A percentile compares a stretch with the other conserved stretches of the same genome.
phyloP scores from a whole-genome alignment of 2,113 vertebrate species.

The Etheostoma spectabile region DNA sequence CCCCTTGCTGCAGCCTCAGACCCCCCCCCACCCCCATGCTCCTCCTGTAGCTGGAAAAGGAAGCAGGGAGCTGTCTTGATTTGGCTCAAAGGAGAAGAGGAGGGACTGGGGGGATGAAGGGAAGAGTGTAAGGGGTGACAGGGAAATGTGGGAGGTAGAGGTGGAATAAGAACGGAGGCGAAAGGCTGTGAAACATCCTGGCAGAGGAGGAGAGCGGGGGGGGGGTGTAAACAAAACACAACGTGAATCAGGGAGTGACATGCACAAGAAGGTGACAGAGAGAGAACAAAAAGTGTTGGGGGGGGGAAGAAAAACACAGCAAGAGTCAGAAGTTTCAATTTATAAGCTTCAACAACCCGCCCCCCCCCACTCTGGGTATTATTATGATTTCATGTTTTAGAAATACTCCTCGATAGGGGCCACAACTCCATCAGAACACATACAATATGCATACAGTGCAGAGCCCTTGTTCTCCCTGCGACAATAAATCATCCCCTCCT shows the following conservation, averaged over 20 bases:
- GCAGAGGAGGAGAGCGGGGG: constrained; percentile 10
- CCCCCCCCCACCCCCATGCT: not conserved
- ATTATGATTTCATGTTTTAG: constrained; percentile 43
- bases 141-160: constrained; percentile 31
- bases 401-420: constrained; percentile 23
- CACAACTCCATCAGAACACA: constrained; percentile 49
- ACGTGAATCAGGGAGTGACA: constrained; percentile 39
- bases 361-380: constrained; percentile 3
- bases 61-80: constrained; percentile 42
- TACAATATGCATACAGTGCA: constrained; percentile 60
- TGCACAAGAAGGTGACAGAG: constrained; percentile 5
- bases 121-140: constrained; percentile 1
- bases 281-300: not conserved
- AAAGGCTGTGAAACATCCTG: constrained; percentile 28
- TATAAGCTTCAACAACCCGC: constrained; percentile 22
- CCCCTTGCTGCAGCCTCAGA: constrained; percentile 13
- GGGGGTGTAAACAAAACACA: constrained; percentile 19
- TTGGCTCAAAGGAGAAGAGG: constrained; percentile 10
- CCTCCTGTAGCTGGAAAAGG: constrained; percentile 26
- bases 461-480: constrained; percentile 45
- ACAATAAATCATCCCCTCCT: constrained; percentile 73
- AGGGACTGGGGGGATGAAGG: constrained; percentile 19
- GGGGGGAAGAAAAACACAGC: not conserved
- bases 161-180: constrained; percentile 11
- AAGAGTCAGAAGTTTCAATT: constrained; percentile 38